Evolutionary conservation across 2,888 invertebrate genomes (phyloP).

Genomic region (Scrobipalpa atriplicella): DNA sequence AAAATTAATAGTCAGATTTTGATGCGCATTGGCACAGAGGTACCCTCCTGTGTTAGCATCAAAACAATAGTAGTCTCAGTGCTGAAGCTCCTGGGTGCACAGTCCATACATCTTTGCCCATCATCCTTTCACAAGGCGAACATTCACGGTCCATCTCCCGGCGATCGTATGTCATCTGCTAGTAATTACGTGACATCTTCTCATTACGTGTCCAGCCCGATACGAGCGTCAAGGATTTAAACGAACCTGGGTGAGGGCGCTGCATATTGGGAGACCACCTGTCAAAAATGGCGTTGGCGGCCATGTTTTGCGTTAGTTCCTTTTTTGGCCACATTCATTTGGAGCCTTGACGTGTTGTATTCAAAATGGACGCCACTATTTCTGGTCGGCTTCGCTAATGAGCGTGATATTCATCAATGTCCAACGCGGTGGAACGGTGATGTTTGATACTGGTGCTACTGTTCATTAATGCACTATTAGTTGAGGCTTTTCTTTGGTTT

Average conservation of each 20-base stretch:
- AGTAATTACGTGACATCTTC: conserved; percentile 24
- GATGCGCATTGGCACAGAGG: too few relatives aligned
- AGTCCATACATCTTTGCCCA: too few relatives aligned
- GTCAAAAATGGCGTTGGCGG: too few relatives aligned
- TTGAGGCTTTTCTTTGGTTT: neutral
- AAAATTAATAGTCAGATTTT: too few relatives aligned
- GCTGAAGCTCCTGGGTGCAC: too few relatives aligned
- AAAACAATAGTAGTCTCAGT: too few relatives aligned
- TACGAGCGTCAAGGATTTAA: neutral
- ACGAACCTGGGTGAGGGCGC: too few relatives aligned
- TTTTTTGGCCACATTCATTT: too few relatives aligned
- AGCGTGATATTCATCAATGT: conserved; percentile 43
- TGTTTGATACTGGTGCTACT: neutral
- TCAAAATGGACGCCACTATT: conserved; percentile 24
- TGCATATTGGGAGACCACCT: too few relatives aligned
- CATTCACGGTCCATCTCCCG: neutral
- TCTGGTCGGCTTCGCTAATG: conserved; percentile 38
- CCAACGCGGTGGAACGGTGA: conserved; percentile 30
- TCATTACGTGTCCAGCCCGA: conserved; percentile 9
- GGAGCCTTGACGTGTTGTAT: too few relatives aligned
- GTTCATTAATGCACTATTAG: neutral
- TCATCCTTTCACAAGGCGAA: neutral
- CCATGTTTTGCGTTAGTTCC: too few relatives aligned
- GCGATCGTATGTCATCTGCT: neutral
- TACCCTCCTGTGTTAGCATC: too few relatives aligned